Evolutionary conservation across 2,113 vertebrate species (phyloP).

Genomic region (Saguinus midas): DNA sequence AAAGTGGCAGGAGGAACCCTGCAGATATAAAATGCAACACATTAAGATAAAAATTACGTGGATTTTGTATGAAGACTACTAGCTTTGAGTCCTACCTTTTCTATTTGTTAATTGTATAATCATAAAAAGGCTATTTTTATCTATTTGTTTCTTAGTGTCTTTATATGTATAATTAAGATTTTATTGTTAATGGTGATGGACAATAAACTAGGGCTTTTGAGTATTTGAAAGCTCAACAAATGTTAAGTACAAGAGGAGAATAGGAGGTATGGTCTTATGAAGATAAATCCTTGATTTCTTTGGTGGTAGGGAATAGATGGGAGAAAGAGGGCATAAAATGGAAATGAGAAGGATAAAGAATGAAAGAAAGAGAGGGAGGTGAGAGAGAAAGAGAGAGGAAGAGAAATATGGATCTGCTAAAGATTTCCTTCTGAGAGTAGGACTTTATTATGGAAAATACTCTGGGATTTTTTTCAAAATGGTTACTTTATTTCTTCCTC

Average conservation of each 20-base stretch:
- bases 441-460: neutral
- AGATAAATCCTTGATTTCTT: neutral
- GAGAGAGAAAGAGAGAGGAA: neutral
- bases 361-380: neutral
- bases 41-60: neutral
- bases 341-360: neutral
- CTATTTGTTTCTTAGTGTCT: neutral
- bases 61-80: neutral
- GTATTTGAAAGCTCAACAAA: neutral
- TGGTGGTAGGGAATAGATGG: neutral
- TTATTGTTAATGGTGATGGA: neutral
- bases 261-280: neutral
- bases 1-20: neutral
- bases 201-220: neutral
- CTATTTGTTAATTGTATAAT: neutral
- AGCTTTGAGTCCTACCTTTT: neutral
- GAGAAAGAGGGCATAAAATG: neutral
- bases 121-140: neutral
- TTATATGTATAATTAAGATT: neutral
- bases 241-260: neutral
- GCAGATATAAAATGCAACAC: neutral
- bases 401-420: neutral
- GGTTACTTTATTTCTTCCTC: neutral
- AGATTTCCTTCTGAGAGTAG: neutral
- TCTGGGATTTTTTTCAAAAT: neutral